phyloP scores from a whole-genome alignment of 2,888 invertebrate genomes.

The Cerastis rubricosa region DNA sequence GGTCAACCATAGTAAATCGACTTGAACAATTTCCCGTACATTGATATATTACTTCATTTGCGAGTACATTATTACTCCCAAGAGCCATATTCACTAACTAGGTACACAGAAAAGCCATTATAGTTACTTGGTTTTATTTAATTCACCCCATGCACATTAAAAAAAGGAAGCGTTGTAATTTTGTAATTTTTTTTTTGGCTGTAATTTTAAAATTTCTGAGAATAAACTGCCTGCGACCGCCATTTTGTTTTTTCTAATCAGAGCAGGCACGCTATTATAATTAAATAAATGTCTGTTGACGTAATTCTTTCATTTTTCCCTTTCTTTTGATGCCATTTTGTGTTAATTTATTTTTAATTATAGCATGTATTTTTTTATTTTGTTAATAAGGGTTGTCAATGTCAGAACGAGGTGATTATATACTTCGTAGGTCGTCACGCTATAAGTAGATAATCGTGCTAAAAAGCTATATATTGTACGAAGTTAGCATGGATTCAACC shows the following conservation, averaged over 20 bases:
- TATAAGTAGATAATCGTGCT: neutral
- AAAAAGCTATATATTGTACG: neutral
- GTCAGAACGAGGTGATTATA: neutral
- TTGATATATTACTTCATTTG: neutral
- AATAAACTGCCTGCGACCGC: neutral
- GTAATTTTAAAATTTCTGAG: conserved; percentile 28
- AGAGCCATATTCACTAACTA: neutral
- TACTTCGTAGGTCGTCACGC: conserved; percentile 7
- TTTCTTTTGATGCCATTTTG: neutral
- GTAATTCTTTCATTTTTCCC: conserved; percentile 42
- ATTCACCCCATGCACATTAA: conserved; percentile 17
- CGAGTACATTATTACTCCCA: conserved; percentile 3
- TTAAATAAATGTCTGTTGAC: conserved; percentile 55
- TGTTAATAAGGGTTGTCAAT: conserved; percentile 12
- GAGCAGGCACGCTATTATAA: conserved; percentile 57
- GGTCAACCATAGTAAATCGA: neutral
- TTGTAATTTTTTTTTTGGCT: too few relatives aligned
- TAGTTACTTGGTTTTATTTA: neutral
- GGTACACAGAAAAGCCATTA: neutral
- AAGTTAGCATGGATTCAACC: neutral
- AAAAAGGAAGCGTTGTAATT: too few relatives aligned
- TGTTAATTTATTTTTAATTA: conserved; percentile 31
- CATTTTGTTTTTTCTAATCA: conserved; percentile 52
- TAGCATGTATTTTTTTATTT: neutral
- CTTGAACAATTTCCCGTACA: neutral